Base-by-base conservation (phyloP, 2,797 vertebrate genomes). In the Buphagus erythrorhynchus region DNA sequence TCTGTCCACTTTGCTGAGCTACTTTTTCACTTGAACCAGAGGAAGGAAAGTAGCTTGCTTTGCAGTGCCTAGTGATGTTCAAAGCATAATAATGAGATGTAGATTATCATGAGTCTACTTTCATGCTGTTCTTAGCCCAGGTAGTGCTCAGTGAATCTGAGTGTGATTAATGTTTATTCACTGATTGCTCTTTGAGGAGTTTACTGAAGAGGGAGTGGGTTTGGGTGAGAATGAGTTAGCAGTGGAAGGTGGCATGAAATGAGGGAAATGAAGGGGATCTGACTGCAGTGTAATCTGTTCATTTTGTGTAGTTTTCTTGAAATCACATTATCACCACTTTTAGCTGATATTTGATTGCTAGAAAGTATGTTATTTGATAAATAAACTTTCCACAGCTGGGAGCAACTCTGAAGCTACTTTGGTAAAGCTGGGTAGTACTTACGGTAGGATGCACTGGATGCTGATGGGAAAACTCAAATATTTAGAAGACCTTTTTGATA, bases 71-170 rank as follows among this genome's bases (percentile, higher is more conserved):
- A 3, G 28, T 29, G 46, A 11, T 55, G 15, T 43, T 90, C 31
- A 79, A 66, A 73, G 48, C 26, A 1, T 42, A 33, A 51, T 11
- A 80, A 3, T 35, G 46, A 79, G 45, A 6, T 85, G 54, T 33
- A 55, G 62, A 31, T 46, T n/a, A 46, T 35, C 4, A 4, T 12
- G 42, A 59, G 6, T 52, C 24, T 72, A 0, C 17, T 79, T 72
- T 35, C 31, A 13, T 16, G 35, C 38, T 79, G 10, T 58, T 86
- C 51, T 54, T 61, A 62, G 49, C 11, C 18, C 15, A 31, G 18
- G 28, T 58, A 62, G 25, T 2, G 1, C 59, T 45, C 0, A 0
- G 7, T 71, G 73, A 79, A 5, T n/a, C 26, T 26, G 33, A 17
- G 21, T 28, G 43, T 33, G 26, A 14, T 29, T 58, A 62, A 17